Base-by-base conservation (phyloP, 2,113 vertebrate species). In the Gallinago undulata region DNA sequence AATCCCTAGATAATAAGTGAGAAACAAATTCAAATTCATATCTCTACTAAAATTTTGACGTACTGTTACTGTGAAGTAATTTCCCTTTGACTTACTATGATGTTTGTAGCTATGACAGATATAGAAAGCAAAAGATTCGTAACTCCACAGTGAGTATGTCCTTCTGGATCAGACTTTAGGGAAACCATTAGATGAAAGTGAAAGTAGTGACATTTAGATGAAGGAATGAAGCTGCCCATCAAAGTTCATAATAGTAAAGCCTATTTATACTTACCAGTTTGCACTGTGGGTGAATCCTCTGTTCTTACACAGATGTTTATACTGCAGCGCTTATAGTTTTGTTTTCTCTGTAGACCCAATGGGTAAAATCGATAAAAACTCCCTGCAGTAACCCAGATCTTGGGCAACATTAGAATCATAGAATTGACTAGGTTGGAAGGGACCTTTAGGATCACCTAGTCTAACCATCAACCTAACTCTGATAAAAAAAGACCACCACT, bases 381-480 rank as follows among this genome's bases (percentile, higher is more conserved):
- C 6, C 1, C 9, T 15, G 17, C 16, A 81, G 14, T n/a, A 81
- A 84, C 7, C 2, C 19, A 56, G 1, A 37, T 27, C 11, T 87
- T 2, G 0, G 28, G 37, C 15, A 74, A 0, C 14, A 63, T n/a
- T 47, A 62, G 35, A 68, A n/a, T 2, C 53, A 55, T 48, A 23
- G 48, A 48, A 48, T 48, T 48, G 17, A 30, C 51, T 55, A 30
- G 51, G 15, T 55, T 55, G 51, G 25, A 53, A 16, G 51, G 25
- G 51, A 53, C 25, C 13, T 53, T 53, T 27, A 55, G 18, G 27
- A 55, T 55, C 51, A 55, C 30, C 51, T 55, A 17, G 51, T 55
- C 16, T 6, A 27, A 55, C 51, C 16, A 55, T 55, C 53, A 55
- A 55, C 16, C 28, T 55, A 30, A 55, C 17, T 55, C 51, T 30